Evolutionary conservation across 2,113 vertebrate genomes (phyloP).

Genomic region (Castor canadensis): DNA sequence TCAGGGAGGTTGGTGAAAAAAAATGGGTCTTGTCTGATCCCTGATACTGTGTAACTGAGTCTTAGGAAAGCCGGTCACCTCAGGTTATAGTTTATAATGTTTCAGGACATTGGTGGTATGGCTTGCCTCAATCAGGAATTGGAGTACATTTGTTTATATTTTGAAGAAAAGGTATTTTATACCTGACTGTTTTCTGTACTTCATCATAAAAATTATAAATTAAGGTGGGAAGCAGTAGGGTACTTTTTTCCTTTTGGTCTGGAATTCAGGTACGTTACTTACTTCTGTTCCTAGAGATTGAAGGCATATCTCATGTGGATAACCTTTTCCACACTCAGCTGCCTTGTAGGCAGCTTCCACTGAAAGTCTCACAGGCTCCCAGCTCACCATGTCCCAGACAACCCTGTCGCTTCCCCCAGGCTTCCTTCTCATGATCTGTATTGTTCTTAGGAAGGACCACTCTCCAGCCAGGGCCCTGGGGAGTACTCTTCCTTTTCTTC

Average conservation of each 20-base stretch:
- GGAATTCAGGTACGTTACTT: background rate
- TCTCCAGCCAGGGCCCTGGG: background rate
- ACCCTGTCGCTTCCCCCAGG: accelerated
- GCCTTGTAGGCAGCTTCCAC: background rate
- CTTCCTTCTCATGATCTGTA: background rate
- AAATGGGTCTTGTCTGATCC: background rate
- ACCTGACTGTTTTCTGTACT: background rate
- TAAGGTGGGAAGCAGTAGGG: background rate
- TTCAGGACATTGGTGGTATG: background rate
- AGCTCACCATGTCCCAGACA: background rate
- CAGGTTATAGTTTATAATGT: background rate
- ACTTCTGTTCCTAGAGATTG: background rate
- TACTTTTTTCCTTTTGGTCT: background rate
- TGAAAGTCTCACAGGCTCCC: background rate
- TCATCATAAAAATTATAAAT: background rate
- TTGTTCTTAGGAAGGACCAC: background rate
- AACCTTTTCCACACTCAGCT: background rate
- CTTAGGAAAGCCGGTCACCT: background rate
- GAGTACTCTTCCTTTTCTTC: background rate
- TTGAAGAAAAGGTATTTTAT: background rate
- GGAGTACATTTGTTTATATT: background rate
- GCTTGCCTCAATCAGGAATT: background rate
- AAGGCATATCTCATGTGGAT: background rate
- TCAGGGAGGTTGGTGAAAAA: background rate
- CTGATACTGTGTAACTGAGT: background rate